A percentile compares a stretch with the other conserved stretches of the same genome.
phyloP scores from a whole-genome alignment of 2,888 invertebrate genomes.

The Stenotaenia linearis region DNA sequence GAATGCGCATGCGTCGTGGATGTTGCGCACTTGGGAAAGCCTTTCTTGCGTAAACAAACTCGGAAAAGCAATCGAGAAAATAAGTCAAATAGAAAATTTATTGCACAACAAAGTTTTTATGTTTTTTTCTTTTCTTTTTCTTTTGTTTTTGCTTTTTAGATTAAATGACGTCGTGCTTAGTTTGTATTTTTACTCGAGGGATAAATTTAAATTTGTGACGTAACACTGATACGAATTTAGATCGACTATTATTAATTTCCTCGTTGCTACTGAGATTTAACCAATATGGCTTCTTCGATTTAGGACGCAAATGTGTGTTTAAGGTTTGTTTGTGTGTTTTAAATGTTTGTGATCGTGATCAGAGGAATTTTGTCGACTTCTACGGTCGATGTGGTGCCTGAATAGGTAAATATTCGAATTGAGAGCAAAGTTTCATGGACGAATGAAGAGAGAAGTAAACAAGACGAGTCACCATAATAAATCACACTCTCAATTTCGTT shows the following conservation, averaged over 20 bases:
- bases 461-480: not conserved
- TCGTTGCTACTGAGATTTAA: not conserved
- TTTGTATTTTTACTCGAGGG: not conserved
- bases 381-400: not conserved
- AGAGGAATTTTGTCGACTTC: not conserved
- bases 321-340: not conserved
- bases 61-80: conserved; percentile 24
- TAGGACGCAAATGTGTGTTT: not conserved
- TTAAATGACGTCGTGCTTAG: not conserved
- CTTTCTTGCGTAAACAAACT: conserved; percentile 26
- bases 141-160: not conserved
- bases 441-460: not conserved
- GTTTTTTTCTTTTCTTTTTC: not conserved
- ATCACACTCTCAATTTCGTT: not conserved
- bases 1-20: conserved; percentile 1
- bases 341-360: not conserved
- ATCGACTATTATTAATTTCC: not conserved
- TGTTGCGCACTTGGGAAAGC: conserved; percentile 23
- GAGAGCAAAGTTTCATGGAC: conserved; percentile 1
- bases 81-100: conserved; percentile 24
- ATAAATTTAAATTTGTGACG: not conserved
- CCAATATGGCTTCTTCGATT: not conserved
- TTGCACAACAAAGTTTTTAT: conserved; percentile 10
- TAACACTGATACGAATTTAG: not conserved
- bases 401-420: not conserved